A percentile compares a stretch with the other conserved stretches of the same genome.
Conservation (phyloP, 2,888 invertebrate genomes). For the Geophilus truncorum region DNA sequence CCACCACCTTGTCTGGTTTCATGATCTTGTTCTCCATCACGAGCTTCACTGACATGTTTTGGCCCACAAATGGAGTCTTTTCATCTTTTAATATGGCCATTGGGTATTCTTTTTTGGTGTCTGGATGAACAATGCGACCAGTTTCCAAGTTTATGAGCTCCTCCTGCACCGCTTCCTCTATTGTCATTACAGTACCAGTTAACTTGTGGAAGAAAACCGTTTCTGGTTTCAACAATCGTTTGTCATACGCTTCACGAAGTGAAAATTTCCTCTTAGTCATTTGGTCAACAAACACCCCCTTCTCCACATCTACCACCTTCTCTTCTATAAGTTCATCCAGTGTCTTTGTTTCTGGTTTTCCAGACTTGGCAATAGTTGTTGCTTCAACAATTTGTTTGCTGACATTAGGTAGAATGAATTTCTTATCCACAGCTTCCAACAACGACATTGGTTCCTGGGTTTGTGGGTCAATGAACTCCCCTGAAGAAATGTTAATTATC, state of each 20-base stretch:
- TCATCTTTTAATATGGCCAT: slow-evolving; percentile 34
- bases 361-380: not conserved
- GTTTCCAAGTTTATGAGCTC: slow-evolving; percentile 72
- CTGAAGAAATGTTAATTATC: slow-evolving; percentile 66
- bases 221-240: slow-evolving; percentile 64
- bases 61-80: slow-evolving; percentile 32
- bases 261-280: slow-evolving; percentile 79
- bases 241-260: slow-evolving; percentile 71
- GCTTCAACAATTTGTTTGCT: slow-evolving; percentile 22
- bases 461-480: slow-evolving; percentile 50
- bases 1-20: slow-evolving; percentile 61
- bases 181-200: slow-evolving; percentile 69
- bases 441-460: slow-evolving; percentile 46
- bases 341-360: slow-evolving; percentile 58
- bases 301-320: slow-evolving; percentile 58
- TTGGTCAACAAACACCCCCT: slow-evolving; percentile 62
- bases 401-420: slow-evolving; percentile 65
- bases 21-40: slow-evolving; percentile 51
- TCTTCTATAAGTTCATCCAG: slow-evolving; percentile 65
- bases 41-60: slow-evolving; percentile 41
- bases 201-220: slow-evolving; percentile 62
- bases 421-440: slow-evolving; percentile 68
- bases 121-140: slow-evolving; percentile 71
- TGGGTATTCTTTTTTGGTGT: slow-evolving; percentile 44
- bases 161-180: slow-evolving; percentile 67